These are phyloP conservation scores for Corythornis vintsioides DNA, from an alignment of 2,113 vertebrate genomes.

Conservation along the genomic window DNA sequence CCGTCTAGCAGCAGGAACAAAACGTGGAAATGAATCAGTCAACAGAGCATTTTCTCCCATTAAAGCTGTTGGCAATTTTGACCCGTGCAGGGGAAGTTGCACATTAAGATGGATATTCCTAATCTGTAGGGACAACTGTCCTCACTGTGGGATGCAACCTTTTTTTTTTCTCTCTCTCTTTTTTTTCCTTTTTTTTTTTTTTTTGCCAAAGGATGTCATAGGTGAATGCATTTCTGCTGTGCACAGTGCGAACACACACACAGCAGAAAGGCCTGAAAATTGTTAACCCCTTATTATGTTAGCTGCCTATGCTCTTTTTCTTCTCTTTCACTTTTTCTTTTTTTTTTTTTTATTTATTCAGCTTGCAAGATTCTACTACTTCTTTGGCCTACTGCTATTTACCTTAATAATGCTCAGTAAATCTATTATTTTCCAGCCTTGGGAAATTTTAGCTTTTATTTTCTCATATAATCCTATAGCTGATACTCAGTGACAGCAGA, in stretches of 20 bases:
- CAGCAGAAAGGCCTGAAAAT: constrained; percentile 15
- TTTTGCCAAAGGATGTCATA: constrained; percentile 66
- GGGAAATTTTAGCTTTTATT: constrained; percentile 40
- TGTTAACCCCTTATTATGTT: constrained; percentile 61
- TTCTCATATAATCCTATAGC: constrained; percentile 34
- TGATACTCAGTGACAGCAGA: neutral
- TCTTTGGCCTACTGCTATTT: constrained; percentile 13
- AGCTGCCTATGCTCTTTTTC: neutral
- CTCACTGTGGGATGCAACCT: constrained; percentile 51
- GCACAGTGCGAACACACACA: constrained; percentile 48
- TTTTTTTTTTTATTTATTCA: neutral
- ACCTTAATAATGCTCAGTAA: constrained; percentile 35
- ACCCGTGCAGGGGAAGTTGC: constrained; percentile 77
- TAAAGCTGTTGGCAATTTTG: constrained; percentile 78
- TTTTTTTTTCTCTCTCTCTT: neutral
- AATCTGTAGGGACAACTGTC: constrained; percentile 69
- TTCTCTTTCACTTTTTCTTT: neutral
- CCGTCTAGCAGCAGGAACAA: constrained; percentile 84
- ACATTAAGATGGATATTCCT: constrained; percentile 77
- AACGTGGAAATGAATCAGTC: constrained; percentile 86
- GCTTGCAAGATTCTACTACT: neutral
- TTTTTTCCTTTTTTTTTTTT: neutral
- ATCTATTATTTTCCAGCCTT: constrained; percentile 41
- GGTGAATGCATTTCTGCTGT: constrained; percentile 62
- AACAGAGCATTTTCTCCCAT: constrained; percentile 82